Percentiles rank a stretch among this genome's conserved stretches.
Conservation (phyloP, 2,797 vertebrate species). For the Gobio occitaniae region DNA sequence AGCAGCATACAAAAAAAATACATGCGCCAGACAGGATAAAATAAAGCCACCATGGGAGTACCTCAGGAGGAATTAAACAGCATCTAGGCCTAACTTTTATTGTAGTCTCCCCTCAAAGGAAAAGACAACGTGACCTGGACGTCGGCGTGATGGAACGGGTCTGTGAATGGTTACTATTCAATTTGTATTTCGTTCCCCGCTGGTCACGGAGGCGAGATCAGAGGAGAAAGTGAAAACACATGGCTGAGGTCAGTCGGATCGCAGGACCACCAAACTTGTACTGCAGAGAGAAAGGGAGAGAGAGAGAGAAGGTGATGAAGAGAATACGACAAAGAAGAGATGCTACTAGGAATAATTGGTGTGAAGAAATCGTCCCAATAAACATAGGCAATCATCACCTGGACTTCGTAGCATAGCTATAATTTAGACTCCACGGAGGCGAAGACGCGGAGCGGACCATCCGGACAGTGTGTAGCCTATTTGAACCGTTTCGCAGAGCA, state of each 20-base stretch:
- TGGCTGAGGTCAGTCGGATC: slow-evolving; percentile 97
- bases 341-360: slow-evolving; percentile 89
- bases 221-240: slow-evolving; percentile 99
- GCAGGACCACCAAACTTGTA: slow-evolving; percentile 93
- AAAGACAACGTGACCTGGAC: slow-evolving; percentile 94
- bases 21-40: slow-evolving; percentile 29
- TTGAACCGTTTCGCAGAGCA: slow-evolving; percentile 53
- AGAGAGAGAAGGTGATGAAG: slow-evolving; percentile 62
- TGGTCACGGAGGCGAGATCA: slow-evolving; percentile 99
- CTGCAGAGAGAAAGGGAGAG: slow-evolving; percentile 74
- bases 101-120: slow-evolving; percentile 70
- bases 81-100: slow-evolving; percentile 80
- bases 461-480: slow-evolving; percentile 78
- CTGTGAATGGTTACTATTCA: slow-evolving; percentile 99
- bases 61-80: slow-evolving; percentile 68
- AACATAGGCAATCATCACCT: slow-evolving; percentile 95
- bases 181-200: slow-evolving; percentile 99
- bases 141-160: slow-evolving; percentile 89
- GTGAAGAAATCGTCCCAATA: slow-evolving; percentile 98
- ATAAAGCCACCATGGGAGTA: slow-evolving; percentile 27
- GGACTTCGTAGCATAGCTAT: slow-evolving; percentile 91
- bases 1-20: neutral
- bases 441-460: slow-evolving; percentile 77
- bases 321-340: slow-evolving; percentile 59
- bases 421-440: slow-evolving; percentile 96